phyloP scores from a whole-genome alignment of 1,140 invertebrate genomes.

The Drosophila pachea region DNA sequence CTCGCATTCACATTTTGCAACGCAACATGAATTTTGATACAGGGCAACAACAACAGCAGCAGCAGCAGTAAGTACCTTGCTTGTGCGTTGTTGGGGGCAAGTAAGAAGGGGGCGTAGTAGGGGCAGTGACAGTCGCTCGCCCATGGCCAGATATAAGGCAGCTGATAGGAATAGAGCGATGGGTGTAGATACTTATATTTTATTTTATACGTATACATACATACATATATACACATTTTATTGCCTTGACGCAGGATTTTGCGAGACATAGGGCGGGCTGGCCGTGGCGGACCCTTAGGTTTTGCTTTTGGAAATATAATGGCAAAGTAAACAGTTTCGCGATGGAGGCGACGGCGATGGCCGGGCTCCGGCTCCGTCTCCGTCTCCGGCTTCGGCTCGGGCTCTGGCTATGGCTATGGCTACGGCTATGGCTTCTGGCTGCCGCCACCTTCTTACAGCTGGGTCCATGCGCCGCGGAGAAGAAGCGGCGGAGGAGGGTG shows the following conservation, averaged over 20 bases:
- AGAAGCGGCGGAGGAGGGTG: conserved; percentile 6
- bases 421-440: conserved; percentile 12
- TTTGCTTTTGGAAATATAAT: conserved; percentile 51
- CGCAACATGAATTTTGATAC: conserved; percentile 54
- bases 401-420: conserved; percentile 4
- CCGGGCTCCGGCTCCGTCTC: background rate
- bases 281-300: conserved; percentile 21
- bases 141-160: conserved; percentile 38
- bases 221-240: conserved; percentile 9
- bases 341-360: conserved; percentile 14
- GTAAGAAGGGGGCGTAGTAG: background rate
- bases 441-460: conserved; percentile 11
- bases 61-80: conserved; percentile 28
- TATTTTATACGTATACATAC: conserved; percentile 25
- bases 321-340: conserved; percentile 54
- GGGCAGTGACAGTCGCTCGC: conserved; percentile 18
- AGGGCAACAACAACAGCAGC: conserved; percentile 23
- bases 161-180: conserved; percentile 48
- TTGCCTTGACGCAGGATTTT: conserved; percentile 22
- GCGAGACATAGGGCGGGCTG: background rate
- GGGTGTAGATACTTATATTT: conserved; percentile 49
- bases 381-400: background rate
- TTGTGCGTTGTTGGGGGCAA: conserved; percentile 6
- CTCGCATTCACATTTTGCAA: conserved; percentile 37
- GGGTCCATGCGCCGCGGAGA: background rate